Base-by-base conservation (phyloP, 2,797 vertebrate genomes). In the Lagocephalus sceleratus region DNA sequence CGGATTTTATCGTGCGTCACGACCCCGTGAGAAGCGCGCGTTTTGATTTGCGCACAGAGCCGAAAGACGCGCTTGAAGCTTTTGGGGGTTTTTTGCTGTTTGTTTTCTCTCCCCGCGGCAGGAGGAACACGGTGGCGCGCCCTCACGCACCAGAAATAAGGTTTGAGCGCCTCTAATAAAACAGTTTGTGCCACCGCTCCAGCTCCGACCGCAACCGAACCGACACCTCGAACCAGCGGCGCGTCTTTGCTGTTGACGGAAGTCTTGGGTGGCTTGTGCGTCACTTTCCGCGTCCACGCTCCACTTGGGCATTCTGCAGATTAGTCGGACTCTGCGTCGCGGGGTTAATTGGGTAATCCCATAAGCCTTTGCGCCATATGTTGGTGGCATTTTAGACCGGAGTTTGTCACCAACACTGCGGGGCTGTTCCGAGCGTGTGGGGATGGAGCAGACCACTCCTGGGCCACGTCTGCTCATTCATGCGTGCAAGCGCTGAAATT, bases 311-410 rank as follows among this genome's bases (percentile, higher is more conserved):
- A 75, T 76, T 78, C 79, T 68, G 0, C 66, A 73, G 89, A 90
- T 92, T 86, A 87, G 68, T 78, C 20, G 5, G 62, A 84, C 80
- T 82, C 60, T 87, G 86, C 92, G 85, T 86, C 90, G 88, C 88
- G 79, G 64, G 76, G 83, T 78, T 91, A 90, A 90, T 89, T 89
- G 85, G 79, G 71, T 94, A 93, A 96, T 93, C 90, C 79, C 76
- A 58, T 93, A 92, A 94, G 81, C 90, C 89, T 71, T 74, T 84
- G 77, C 78, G 58, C 93, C 93, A 92, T 93, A 92, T 93, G 92
- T 78, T 88, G 73, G 84, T 88, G 78, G 81, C 7, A 87, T 88
- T 91, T 83, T 80, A 71, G 78, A 70, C 85, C 79, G 26, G 49
- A 60, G 71, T 83, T 66, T 75, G 71, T 63, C 70, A 75, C 78